Base-by-base conservation (phyloP, 2,797 vertebrate species). In the Halcyon leucocephala region DNA sequence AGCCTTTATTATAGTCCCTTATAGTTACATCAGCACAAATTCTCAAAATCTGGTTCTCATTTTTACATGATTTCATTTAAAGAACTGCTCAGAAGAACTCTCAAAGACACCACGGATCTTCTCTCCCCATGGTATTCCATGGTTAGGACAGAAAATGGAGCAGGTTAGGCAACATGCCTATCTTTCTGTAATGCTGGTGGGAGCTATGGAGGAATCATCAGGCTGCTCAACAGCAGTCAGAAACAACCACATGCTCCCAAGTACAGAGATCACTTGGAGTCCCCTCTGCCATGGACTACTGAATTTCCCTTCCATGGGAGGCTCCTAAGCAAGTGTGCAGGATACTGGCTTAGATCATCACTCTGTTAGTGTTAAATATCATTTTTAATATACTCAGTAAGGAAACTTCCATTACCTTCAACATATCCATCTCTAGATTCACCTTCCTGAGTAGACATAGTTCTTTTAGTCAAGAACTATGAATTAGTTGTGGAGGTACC, bases 281-380 rank as follows among this genome's bases (percentile, higher is more conserved):
- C 17, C 9, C 4, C 20, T 42, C 22, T 58, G 33, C 46, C 3
- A 0, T 3, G 16, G n/a, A 25, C 29, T 4, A 0, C 8, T 15
- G 29, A 90, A 33, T 16, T 67, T 28, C 9, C 7, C 10, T 41
- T 74, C 35, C 37, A 10, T 28, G 42, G 41, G 46, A 73, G 5
- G 35, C 46, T 54, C 24, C 11, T 8, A 25, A 49, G 60, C 26
- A 58, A 14, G 14, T 4, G 14, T 17, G 19, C 37, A 39, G 55
- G 26, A 28, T 33, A 22, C 22, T 52, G 52, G 48, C 48, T 51
- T 46, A 78, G 39, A 35, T 55, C 42, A 65, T 52, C 26, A 31
- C 8, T 33, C 25, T 29, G 22, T 17, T 48, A 7, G 6, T 19
- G 10, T 26, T 70, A 39, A 70, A 46, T 6, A 20, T 25, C 6